Conservation (phyloP, 2,797 vertebrate species). For the Danio jaintianensis region DNA sequence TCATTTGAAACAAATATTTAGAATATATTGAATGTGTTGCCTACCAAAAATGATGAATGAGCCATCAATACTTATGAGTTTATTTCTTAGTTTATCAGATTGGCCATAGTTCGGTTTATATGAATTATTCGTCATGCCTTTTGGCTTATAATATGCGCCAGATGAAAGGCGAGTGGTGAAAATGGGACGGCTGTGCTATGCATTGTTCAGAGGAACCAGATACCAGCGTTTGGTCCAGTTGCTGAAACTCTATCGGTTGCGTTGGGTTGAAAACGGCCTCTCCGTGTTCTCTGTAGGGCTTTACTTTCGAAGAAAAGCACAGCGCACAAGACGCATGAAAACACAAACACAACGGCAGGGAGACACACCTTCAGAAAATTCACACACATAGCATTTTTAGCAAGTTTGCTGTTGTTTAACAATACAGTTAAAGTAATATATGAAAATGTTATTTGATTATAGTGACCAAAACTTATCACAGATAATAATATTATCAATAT, state of each 20-base stretch:
- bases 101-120: slow-evolving; percentile 21
- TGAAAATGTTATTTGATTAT: no score
- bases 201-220: slow-evolving; percentile 71
- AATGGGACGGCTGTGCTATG: slow-evolving; percentile 61
- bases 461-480: no score
- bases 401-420: neutral
- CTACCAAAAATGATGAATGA: no score
- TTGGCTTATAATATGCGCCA: slow-evolving; percentile 72
- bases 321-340: neutral
- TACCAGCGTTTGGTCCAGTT: slow-evolving; percentile 71
- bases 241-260: slow-evolving; percentile 70
- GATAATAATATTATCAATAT: no score
- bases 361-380: neutral
- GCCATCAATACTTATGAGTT: no score
- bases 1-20: no score
- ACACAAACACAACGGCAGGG: neutral
- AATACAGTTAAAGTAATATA: no score
- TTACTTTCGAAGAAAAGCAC: slow-evolving; percentile 21
- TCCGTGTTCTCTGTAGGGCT: slow-evolving; percentile 56
- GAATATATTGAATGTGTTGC: no score
- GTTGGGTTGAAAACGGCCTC: slow-evolving; percentile 53
- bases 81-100: slow-evolving; percentile 55
- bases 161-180: slow-evolving; percentile 81
- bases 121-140: slow-evolving; percentile 77
- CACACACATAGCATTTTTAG: neutral